Percentiles rank a stretch among this genome's conserved stretches.
These are phyloP conservation scores for Archips xylosteana DNA, from an alignment of 2,888 invertebrate genomes.

Conservation along the genomic window DNA sequence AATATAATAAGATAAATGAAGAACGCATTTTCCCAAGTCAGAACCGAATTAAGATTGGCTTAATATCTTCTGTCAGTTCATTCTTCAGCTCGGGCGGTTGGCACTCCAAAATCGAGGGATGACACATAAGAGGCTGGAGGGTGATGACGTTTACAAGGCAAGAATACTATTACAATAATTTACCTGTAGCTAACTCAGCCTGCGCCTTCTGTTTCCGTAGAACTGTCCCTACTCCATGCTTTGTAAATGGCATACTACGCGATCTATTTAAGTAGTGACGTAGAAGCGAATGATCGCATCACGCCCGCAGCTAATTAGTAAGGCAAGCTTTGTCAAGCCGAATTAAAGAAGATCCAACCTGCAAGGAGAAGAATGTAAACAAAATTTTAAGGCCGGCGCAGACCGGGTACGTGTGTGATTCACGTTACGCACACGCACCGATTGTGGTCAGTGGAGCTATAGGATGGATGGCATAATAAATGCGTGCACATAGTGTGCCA, in stretches of 20 bases:
- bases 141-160: slow-evolving; percentile 68
- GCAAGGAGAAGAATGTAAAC: neutral
- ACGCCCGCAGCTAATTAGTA: slow-evolving; percentile 4
- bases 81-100: slow-evolving; percentile 72
- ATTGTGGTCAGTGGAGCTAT: no score
- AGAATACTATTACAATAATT: slow-evolving; percentile 50
- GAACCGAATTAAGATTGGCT: slow-evolving; percentile 16
- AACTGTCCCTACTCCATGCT: slow-evolving; percentile 45
- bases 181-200: slow-evolving; percentile 23
- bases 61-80: slow-evolving; percentile 59
- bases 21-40: neutral
- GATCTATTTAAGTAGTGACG: slow-evolving; percentile 10
- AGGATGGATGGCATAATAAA: no score
- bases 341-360: neutral
- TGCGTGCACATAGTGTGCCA: no score
- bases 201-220: slow-evolving; percentile 31
- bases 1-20: neutral
- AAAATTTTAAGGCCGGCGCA: neutral
- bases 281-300: slow-evolving; percentile 7
- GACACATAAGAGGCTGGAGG: slow-evolving; percentile 69
- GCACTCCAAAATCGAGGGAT: slow-evolving; percentile 71
- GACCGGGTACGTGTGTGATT: no score
- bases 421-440: no score
- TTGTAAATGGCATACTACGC: slow-evolving; percentile 49
- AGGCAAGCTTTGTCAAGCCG: neutral